Conservation (phyloP, 2,113 vertebrate species). For the Edolisoma coerulescens region DNA sequence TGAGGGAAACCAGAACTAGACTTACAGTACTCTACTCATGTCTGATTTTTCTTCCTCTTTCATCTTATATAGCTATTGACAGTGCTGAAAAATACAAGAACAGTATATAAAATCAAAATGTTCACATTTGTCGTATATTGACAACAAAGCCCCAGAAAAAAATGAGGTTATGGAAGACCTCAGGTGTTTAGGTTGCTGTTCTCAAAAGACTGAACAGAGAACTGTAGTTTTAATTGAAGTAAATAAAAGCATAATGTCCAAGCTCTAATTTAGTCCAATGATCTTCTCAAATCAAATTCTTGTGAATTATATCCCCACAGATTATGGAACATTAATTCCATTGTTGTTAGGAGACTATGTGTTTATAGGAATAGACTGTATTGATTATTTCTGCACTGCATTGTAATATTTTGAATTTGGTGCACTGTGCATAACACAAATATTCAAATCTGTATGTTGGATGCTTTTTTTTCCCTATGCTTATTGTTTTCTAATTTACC, state of each 20-base stretch:
- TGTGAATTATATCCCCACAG: background rate
- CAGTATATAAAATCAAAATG: background rate
- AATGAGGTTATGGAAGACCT: background rate
- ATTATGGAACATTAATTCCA: background rate
- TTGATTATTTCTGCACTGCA: background rate
- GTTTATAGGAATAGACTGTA: background rate
- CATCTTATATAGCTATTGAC: background rate
- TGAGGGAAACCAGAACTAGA: background rate
- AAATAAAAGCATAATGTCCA: background rate
- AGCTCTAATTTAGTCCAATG: background rate
- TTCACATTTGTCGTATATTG: background rate
- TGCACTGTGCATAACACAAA: background rate
- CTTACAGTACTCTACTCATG: background rate
- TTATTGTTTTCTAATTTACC: background rate
- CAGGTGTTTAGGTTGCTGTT: background rate
- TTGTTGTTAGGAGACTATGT: background rate
- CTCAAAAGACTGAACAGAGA: background rate
- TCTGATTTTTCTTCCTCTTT: background rate
- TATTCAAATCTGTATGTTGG: background rate
- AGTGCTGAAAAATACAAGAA: background rate
- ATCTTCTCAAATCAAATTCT: background rate
- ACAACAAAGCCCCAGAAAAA: background rate
- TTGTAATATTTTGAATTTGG: background rate
- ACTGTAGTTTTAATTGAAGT: background rate
- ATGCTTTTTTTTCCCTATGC: background rate